Base-by-base conservation (phyloP, 2,113 vertebrate genomes). In the Campylorhamphus procurvoides region DNA sequence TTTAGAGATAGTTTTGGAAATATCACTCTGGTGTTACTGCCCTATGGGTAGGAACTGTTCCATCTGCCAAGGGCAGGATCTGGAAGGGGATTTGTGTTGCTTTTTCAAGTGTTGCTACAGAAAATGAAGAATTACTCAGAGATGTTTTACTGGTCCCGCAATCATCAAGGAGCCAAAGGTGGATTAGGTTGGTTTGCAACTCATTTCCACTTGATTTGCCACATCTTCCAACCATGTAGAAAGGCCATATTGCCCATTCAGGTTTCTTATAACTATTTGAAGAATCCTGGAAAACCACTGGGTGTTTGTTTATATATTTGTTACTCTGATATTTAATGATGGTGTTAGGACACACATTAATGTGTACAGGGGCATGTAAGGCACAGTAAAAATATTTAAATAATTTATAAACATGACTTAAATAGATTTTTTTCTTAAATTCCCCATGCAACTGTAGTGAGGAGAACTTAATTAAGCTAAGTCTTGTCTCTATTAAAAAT, bases 341-440 rank as follows among this genome's bases (percentile, higher is more conserved):
- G 5, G 2, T 73, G 39, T 16, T 59, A 53, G 3, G 19, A 42
- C 0, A 0, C 2, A 25, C 0, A 27, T 17, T 46, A 66, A 35
- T 15, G 1, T 6, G 47, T 23, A n/a, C 1, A 27, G 9, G 10
- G 7, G 2, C 27, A 64, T 7, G 14, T 27, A 49, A 53, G 90
- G 49, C 24, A 55, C 1, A 47, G 7, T 8, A 22, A 9, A 50
- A 67, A 50, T 23, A 53, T 6, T 49, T 4, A 42, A 49, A 44
- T 58, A 7, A 42, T 63, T 47, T n/a, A 12, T 42, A 81, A 46
- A 10, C 0, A 7, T 40, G 0, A 69, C 60, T 37, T 18, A 75
- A 62, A 28, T 50, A 2, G 0, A 1, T 37, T 56, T 60, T 58
- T 76, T 56, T 53, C 50, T 53, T 53, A 29, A 60, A 31, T 44